These are phyloP conservation scores for Drosophila tanythrix DNA, from an alignment of 2,888 invertebrate genomes.

Conservation along the genomic window DNA sequence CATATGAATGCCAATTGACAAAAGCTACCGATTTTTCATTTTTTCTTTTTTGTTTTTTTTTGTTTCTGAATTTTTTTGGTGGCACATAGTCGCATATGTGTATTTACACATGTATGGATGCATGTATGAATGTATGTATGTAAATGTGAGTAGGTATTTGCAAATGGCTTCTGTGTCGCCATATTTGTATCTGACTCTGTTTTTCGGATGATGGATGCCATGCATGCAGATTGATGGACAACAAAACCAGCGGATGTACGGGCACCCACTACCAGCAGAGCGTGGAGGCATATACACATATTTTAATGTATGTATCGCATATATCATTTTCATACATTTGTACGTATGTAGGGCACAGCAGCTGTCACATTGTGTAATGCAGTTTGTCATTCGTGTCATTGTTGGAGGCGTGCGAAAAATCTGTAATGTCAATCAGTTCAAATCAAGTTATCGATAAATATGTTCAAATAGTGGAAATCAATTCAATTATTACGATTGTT, in stretches of 20 bases:
- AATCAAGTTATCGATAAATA: constrained; percentile 56
- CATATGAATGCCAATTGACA: constrained; percentile 69
- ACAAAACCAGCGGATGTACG: constrained; percentile 23
- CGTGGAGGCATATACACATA: background rate
- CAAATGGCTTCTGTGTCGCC: constrained; percentile 69
- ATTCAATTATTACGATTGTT: constrained; percentile 37
- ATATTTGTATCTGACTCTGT: constrained; percentile 73
- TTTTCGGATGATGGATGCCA: constrained; percentile 68
- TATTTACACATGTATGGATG: background rate
- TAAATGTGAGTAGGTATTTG: constrained; percentile 53
- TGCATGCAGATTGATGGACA: constrained; percentile 64
- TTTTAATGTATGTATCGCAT: background rate
- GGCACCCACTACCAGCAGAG: constrained; percentile 4
- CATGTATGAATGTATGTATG: constrained; percentile 8
- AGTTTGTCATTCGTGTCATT: constrained; percentile 56
- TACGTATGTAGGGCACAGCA: constrained; percentile 25
- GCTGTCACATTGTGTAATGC: constrained; percentile 57
- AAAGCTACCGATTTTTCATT: constrained; percentile 53
- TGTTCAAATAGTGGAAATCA: constrained; percentile 30
- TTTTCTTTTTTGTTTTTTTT: constrained; percentile 24
- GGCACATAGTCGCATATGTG: background rate
- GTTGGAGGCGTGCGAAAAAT: constrained; percentile 24
- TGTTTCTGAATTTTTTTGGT: constrained; percentile 7
- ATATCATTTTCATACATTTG: background rate
- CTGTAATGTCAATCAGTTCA: constrained; percentile 41